phyloP scores from a whole-genome alignment of 2,113 vertebrate genomes.

The Bubalus kerabau region DNA sequence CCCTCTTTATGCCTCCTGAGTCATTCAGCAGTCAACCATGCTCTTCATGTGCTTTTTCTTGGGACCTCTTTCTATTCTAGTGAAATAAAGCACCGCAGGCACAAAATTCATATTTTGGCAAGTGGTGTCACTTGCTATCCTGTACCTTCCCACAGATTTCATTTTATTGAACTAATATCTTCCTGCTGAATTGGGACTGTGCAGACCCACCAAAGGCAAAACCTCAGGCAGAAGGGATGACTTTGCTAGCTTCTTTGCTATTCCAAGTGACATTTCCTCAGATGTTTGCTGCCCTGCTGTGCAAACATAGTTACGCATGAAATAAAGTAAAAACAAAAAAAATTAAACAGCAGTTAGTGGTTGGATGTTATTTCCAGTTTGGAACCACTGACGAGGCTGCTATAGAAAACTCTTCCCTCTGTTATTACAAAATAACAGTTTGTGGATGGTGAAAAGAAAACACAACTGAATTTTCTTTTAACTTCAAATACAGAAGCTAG shows the following conservation, averaged over 20 bases:
- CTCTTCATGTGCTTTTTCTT: neutral
- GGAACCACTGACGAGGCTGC: constrained; percentile 74
- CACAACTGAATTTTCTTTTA: constrained; percentile 78
- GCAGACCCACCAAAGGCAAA: neutral
- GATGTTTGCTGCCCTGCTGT: constrained; percentile 61
- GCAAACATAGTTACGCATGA: constrained; percentile 73
- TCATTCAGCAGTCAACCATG: neutral
- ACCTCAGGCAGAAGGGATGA: neutral
- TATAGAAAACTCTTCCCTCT: constrained; percentile 79
- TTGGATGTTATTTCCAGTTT: constrained; percentile 81
- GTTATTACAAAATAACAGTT: constrained; percentile 82
- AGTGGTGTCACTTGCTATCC: neutral
- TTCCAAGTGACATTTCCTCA: constrained; percentile 65
- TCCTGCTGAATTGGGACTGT: neutral
- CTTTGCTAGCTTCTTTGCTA: constrained; percentile 40
- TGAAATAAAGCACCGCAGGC: neutral
- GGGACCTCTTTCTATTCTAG: neutral
- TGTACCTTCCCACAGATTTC: neutral
- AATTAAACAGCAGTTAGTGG: constrained; percentile 78
- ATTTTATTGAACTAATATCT: neutral
- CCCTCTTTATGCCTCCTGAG: neutral
- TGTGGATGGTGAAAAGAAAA: constrained; percentile 80
- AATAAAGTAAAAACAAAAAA: constrained; percentile 60
- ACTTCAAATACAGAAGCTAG: constrained; percentile 76
- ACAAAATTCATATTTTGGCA: neutral